Evolutionary conservation across 2,113 vertebrate species (phyloP), one percentile per base, ranked within the genome.

Genomic region (Chloroceryle aenea): DNA sequence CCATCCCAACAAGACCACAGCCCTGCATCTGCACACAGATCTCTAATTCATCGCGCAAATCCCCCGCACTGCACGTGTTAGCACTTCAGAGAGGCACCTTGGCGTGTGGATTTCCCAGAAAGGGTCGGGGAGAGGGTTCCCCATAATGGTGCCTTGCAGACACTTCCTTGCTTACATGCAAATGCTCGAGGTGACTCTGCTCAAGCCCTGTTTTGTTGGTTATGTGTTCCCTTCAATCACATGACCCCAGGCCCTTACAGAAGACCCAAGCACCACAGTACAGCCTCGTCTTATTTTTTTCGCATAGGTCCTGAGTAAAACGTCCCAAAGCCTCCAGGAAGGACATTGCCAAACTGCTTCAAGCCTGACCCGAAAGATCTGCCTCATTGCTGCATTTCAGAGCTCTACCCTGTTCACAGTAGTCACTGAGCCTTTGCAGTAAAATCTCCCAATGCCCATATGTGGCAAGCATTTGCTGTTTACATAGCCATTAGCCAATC

Each of bases 381-480:
- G 85, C 36, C 48, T 91, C n/a, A 18, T n/a, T 69, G 18, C 62
- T 22, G 7, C 59, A 38, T 69, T 77, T 86, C 92, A 86, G 83
- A 86, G 75, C 94, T 95, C 86, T 93, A 38, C 14, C 13, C 90
- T 42, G 12, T 19, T 96, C 38, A 11, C 72, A 86, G 75, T 88
- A 93, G 92, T 92, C 94, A 69, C 48, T 30, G 74, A 93, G 67
- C 13, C 58, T 93, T 73, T 77, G 95, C 83, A 93, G 38, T 79
- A 84, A 77, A 77, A 93, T 25, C 72, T 93, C 88, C 55, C 50
- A 94, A 94, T 94, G 79, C 79, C 96, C 96, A 97, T 97, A 90
- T 97, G 96, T 61, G 75, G 95, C 90, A 97, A 96, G 92, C 95
- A 96, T 96, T 93, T 96, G 96, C 96, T 97, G 96, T 96, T 97